Percentiles rank a stretch among this genome's conserved stretches.
Conservation (phyloP, 2,888 invertebrate genomes). For the Cantharis lateralis region DNA sequence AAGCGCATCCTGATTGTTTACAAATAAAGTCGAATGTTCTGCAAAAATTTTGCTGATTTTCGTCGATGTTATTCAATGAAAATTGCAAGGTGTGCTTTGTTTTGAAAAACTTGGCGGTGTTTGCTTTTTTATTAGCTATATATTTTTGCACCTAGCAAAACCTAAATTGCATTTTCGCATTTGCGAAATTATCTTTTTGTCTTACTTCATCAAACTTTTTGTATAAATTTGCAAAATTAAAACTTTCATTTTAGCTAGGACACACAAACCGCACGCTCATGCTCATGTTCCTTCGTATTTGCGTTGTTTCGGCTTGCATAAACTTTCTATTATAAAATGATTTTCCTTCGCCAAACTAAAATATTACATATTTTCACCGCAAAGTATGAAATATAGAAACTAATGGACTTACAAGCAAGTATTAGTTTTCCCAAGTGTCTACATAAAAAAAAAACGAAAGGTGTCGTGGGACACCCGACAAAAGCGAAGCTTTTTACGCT, state of each 20-base stretch:
- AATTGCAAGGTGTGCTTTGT: background rate
- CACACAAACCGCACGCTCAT: background rate
- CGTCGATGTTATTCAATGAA: background rate
- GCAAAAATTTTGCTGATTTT: background rate
- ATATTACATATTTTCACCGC: background rate
- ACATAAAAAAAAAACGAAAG: too few relatives aligned
- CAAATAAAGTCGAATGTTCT: background rate
- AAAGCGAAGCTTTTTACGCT: too few relatives aligned
- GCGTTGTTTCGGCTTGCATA: background rate
- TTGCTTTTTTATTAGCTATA: background rate
- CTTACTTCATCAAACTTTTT: background rate
- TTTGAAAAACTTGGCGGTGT: background rate
- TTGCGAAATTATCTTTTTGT: background rate
- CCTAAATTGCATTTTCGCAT: background rate
- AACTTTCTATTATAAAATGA: too few relatives aligned
- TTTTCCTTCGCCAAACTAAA: background rate
- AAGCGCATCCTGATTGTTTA: background rate
- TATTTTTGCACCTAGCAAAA: background rate
- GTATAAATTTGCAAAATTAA: background rate
- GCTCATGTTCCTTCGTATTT: background rate
- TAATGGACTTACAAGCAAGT: background rate
- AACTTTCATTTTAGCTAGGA: background rate
- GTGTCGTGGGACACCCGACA: too few relatives aligned
- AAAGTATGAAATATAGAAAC: background rate
- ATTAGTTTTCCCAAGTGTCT: background rate